Percentiles rank a stretch among this genome's conserved stretches.
Evolutionary conservation across 1,140 invertebrate genomes (phyloP).

Genomic region (Orchestia grillus): DNA sequence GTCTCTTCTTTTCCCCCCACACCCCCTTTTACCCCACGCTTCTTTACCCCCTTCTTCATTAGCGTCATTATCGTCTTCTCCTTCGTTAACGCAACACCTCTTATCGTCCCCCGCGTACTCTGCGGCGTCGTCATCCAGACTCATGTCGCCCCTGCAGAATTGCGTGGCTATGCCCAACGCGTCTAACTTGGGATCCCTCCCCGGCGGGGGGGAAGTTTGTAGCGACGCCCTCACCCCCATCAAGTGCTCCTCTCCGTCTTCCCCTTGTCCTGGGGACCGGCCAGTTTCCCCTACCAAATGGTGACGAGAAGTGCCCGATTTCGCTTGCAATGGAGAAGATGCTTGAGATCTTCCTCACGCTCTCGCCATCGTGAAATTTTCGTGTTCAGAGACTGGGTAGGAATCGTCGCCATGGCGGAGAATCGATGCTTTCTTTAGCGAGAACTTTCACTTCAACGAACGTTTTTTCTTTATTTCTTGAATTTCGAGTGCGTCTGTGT

Average conservation of each 20-base stretch:
- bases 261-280: neutral
- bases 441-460: no score
- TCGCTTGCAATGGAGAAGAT: neutral
- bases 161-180: neutral
- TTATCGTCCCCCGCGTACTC: neutral
- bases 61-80: conserved; percentile 2
- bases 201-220: neutral
- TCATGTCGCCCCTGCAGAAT: neutral
- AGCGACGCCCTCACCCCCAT: neutral
- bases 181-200: neutral
- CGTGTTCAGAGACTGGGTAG: no score
- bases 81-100: conserved; percentile 41
- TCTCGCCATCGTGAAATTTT: no score
- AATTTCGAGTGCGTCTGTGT: no score
- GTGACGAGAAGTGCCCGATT: neutral
- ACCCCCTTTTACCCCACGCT: conserved; percentile 46
- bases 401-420: no score
- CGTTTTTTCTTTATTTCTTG: no score
- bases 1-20: conserved; percentile 46
- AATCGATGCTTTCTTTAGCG: no score
- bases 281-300: conserved; percentile 19
- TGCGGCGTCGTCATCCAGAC: neutral
- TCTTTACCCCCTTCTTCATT: conserved; percentile 31
- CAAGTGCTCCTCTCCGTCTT: conserved; percentile 11
- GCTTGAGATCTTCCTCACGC: no score